A percentile compares a stretch with the other conserved stretches of the same genome.
These are phyloP conservation scores for Lycophotia porphyrea DNA, from an alignment of 2,888 invertebrate genomes.

Conservation along the genomic window DNA sequence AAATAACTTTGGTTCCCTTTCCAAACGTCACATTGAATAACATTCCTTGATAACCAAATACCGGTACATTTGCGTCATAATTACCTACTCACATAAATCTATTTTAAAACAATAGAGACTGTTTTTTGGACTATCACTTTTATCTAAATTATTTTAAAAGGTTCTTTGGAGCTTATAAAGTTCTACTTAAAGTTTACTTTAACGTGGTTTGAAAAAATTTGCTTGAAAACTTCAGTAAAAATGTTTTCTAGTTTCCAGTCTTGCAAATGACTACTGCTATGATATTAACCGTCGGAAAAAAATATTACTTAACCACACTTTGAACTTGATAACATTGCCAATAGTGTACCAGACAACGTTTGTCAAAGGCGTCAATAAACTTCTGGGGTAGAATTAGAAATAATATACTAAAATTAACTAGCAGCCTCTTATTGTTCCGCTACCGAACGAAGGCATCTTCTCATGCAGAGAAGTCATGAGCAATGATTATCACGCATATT, in stretches of 20 bases:
- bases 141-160: conserved; percentile 39
- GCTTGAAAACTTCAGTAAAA: not conserved
- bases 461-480: no score
- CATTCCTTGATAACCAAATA: conserved; percentile 23
- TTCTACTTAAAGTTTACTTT: not conserved
- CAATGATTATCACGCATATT: not conserved
- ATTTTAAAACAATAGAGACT: conserved; percentile 31
- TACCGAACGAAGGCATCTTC: not conserved
- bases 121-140: conserved; percentile 6
- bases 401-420: no score
- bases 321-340: not conserved
- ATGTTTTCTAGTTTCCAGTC: no score
- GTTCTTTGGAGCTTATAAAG: not conserved
- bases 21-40: conserved; percentile 10
- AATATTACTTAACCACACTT: not conserved
- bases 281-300: not conserved
- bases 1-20: conserved; percentile 1
- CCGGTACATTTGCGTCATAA: conserved; percentile 3
- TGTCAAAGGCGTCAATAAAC: not conserved
- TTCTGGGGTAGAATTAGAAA: not conserved
- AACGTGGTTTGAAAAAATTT: not conserved
- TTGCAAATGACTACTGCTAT: not conserved
- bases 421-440: not conserved
- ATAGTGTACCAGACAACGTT: not conserved
- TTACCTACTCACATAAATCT: conserved; percentile 11